Conservation (phyloP, 2,888 invertebrate genomes). For the Seira sanloemensis region DNA sequence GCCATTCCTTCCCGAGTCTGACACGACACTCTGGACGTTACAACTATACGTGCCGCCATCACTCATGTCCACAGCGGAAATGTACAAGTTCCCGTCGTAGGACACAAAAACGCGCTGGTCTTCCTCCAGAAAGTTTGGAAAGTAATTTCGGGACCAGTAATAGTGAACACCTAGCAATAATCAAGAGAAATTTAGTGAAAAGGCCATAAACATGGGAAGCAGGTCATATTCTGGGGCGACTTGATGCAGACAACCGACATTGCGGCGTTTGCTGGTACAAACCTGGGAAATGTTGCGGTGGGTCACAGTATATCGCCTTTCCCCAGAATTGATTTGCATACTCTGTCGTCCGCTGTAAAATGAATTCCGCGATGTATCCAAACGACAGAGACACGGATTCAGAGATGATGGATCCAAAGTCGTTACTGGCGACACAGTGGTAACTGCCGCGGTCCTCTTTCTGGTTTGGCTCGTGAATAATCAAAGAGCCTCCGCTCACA, state of each 20-base stretch:
- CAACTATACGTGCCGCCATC: slow-evolving; percentile 94
- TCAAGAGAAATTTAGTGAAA: slow-evolving; percentile 27
- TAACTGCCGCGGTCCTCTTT: slow-evolving; percentile 88
- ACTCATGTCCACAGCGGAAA: slow-evolving; percentile 93
- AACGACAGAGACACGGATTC: slow-evolving; percentile 92
- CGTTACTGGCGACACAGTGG: slow-evolving; percentile 93
- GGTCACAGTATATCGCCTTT: slow-evolving; percentile 93
- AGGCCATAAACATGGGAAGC: slow-evolving; percentile 6
- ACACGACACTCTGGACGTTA: slow-evolving; percentile 91
- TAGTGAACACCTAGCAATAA: slow-evolving; percentile 83
- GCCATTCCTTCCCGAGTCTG: slow-evolving; percentile 91
- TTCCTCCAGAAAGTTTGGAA: slow-evolving; percentile 95
- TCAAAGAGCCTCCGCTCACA: slow-evolving; percentile 92
- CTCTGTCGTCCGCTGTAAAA: slow-evolving; percentile 89
- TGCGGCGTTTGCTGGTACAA: too few species aligned
- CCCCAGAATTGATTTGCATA: slow-evolving; percentile 95
- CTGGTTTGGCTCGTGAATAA: slow-evolving; percentile 89
- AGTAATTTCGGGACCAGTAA: slow-evolving; percentile 93
- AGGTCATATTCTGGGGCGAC: too few species aligned
- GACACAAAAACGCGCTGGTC: slow-evolving; percentile 95
- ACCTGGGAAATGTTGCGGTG: slow-evolving; percentile 88
- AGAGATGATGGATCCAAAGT: slow-evolving; percentile 91
- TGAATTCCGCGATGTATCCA: slow-evolving; percentile 92
- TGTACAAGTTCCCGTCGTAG: slow-evolving; percentile 94
- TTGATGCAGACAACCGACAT: too few species aligned